Evolutionary conservation across 2,113 vertebrate genomes (phyloP).

Genomic region (Cyanoliseus patagonus): DNA sequence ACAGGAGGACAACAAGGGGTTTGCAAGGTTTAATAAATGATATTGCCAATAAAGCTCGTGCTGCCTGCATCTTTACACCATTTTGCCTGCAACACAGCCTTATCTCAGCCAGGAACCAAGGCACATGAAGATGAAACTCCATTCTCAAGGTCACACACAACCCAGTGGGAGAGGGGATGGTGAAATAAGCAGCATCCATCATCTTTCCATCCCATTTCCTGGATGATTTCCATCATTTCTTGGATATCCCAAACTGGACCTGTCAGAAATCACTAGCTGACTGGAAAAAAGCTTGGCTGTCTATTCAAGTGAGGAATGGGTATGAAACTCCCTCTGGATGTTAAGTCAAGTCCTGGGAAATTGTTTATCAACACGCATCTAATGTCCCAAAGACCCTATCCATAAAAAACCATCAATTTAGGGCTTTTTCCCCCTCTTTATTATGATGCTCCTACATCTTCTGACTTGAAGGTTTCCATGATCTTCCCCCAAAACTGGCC

Average conservation of each 20-base stretch:
- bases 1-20: neutral
- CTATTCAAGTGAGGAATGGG: neutral
- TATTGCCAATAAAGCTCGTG: neutral
- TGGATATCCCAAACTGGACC: neutral
- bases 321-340: neutral
- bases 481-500: neutral
- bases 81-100: neutral
- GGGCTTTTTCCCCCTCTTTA: neutral
- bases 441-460: neutral
- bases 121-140: neutral
- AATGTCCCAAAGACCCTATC: neutral
- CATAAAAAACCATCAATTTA: neutral
- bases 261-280: neutral
- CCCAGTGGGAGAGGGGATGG: neutral
- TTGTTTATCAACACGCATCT: neutral
- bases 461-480: neutral
- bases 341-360: neutral
- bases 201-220: neutral
- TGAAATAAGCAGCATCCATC: neutral
- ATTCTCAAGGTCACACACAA: neutral
- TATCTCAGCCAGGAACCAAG: neutral
- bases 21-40: neutral
- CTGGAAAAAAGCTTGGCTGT: neutral
- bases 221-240: no score
- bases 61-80: neutral